Evolutionary conservation across 2,797 vertebrate genomes (phyloP).

Genomic region (Oceanodroma leucorhoa): DNA sequence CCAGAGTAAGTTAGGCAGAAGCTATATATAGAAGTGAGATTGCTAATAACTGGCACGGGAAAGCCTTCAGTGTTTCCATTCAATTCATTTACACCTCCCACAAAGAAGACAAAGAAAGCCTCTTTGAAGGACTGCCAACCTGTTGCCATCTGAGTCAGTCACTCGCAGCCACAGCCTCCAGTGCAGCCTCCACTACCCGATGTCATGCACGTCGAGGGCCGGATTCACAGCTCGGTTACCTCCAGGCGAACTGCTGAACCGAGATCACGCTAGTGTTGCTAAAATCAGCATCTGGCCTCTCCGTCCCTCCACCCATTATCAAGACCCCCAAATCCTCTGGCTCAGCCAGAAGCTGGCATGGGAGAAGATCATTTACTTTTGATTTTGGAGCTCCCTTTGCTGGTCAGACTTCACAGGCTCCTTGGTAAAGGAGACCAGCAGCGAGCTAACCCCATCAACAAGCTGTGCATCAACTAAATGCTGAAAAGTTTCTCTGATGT

Average conservation of each 20-base stretch:
- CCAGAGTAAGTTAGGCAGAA: conserved; percentile 23
- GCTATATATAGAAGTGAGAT: conserved; percentile 72
- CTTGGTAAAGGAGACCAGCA: not conserved
- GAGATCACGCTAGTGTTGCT: not conserved
- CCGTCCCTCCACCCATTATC: not conserved
- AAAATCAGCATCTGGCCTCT: not conserved
- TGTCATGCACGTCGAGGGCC: not conserved
- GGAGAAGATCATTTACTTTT: not conserved
- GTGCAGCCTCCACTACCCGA: not conserved
- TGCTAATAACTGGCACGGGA: conserved; percentile 66
- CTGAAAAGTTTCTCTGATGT: not conserved
- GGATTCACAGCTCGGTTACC: not conserved
- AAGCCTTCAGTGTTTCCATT: conserved; percentile 49
- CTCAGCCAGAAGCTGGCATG: not conserved
- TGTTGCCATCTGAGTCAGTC: conserved; percentile 27
- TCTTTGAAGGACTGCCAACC: conserved; percentile 51
- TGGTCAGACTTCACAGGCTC: not conserved
- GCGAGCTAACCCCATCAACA: not conserved
- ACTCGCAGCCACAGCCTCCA: not conserved
- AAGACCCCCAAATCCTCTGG: not conserved
- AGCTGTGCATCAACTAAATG: not conserved
- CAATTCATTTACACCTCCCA: conserved; percentile 41
- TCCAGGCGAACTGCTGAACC: fast-evolving
- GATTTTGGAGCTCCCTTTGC: not conserved
- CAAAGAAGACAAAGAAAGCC: conserved; percentile 4